Conservation (phyloP, 2,113 vertebrate genomes). For the Camelus bactrianus region DNA sequence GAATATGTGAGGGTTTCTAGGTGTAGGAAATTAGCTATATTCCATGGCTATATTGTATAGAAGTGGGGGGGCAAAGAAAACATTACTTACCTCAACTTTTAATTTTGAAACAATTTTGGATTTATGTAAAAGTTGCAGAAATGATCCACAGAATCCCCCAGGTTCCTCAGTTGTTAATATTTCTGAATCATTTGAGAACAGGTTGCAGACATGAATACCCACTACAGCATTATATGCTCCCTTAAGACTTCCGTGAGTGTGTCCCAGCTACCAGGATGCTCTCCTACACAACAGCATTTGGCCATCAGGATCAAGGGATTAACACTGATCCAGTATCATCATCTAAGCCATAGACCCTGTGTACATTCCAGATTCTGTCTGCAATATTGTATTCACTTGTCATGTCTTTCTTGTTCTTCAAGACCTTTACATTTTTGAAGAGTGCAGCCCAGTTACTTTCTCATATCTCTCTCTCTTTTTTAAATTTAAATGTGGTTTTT, state of each 20-base stretch:
- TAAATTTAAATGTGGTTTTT: too few species aligned
- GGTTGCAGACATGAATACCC: background rate
- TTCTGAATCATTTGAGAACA: background rate
- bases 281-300: background rate
- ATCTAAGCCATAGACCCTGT: background rate
- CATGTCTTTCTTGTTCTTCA: background rate
- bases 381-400: background rate
- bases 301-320: background rate
- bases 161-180: background rate
- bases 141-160: background rate
- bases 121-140: background rate
- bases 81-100: conserved; percentile 16
- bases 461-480: background rate
- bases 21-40: background rate
- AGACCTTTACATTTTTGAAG: background rate
- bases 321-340: background rate
- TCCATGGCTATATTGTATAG: background rate
- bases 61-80: background rate
- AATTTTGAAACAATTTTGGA: background rate
- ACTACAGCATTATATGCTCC: background rate
- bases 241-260: background rate
- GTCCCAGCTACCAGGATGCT: too few species aligned
- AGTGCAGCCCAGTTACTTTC: background rate
- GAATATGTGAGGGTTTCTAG: background rate
- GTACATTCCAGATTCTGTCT: background rate